Conservation (phyloP, 1,140 invertebrate species). For the Bombus turneri region DNA sequence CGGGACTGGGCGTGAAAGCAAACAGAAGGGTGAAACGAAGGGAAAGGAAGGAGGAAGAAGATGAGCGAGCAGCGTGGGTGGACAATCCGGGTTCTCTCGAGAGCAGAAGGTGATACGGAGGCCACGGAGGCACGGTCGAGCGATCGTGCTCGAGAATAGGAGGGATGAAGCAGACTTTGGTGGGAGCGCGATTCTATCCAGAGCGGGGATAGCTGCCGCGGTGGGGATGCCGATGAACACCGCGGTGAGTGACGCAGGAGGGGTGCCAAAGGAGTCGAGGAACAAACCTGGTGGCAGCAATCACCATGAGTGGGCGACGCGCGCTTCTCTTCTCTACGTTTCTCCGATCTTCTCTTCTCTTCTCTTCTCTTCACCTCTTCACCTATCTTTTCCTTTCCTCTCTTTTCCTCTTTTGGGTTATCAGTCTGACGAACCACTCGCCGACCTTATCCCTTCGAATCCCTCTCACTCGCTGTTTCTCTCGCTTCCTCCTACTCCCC, state of each 20-base stretch:
- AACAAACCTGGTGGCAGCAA: conserved; percentile 74
- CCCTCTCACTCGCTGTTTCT: neutral
- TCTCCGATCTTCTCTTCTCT: conserved; percentile 28
- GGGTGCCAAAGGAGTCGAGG: conserved; percentile 43
- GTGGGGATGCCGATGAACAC: conserved; percentile 65
- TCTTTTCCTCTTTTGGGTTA: conserved; percentile 52
- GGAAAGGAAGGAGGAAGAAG: conserved; percentile 22
- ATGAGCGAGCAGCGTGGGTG: conserved; percentile 51
- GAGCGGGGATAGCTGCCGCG: conserved; percentile 39
- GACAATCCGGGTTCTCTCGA: conserved; percentile 55
- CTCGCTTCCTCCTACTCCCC: neutral
- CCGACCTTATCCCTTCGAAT: neutral
- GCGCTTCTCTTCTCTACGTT: conserved; percentile 71
- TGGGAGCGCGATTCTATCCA: conserved; percentile 22
- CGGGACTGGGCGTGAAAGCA: conserved; percentile 34
- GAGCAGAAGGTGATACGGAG: conserved; percentile 67
- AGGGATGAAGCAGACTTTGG: conserved; percentile 52
- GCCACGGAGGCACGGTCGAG: conserved; percentile 65
- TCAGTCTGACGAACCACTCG: conserved; percentile 74
- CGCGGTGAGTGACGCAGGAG: conserved; percentile 31
- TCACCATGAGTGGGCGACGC: conserved; percentile 79
- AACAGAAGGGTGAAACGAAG: conserved; percentile 9
- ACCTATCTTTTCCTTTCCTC: conserved; percentile 1
- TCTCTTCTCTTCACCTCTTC: conserved; percentile 2
- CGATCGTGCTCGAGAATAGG: conserved; percentile 47